Evolutionary conservation across 2,113 vertebrate genomes (phyloP).

Genomic region (Hippopotamus amphibius): DNA sequence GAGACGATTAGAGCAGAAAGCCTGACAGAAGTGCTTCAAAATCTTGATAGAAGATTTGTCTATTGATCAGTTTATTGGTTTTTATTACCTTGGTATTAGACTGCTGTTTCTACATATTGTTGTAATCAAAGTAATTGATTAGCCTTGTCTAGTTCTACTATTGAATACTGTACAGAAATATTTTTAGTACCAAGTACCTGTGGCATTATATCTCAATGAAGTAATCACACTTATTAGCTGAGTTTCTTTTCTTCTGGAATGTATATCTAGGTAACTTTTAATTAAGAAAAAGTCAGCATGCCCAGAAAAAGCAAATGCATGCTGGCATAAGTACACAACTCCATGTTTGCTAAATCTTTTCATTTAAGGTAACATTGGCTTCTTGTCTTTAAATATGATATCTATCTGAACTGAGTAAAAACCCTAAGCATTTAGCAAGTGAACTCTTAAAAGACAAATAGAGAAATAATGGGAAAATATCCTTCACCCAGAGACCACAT

Average conservation of each 20-base stretch:
- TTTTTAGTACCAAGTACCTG: neutral
- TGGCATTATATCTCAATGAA: neutral
- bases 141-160: neutral
- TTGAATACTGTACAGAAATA: slow-evolving; percentile 6
- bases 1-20: slow-evolving; percentile 82
- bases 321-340: neutral
- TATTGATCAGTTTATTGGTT: slow-evolving; percentile 82
- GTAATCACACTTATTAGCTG: slow-evolving; percentile 8
- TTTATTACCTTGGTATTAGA: slow-evolving; percentile 73
- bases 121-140: slow-evolving; percentile 43
- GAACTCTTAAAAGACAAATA: neutral
- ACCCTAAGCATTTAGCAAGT: neutral
- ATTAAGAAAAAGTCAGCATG: neutral
- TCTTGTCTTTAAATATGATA: neutral
- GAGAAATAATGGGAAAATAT: neutral
- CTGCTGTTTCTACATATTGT: neutral
- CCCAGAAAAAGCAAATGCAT: neutral
- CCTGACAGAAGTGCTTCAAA: slow-evolving; percentile 78
- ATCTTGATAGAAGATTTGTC: slow-evolving; percentile 57
- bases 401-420: neutral
- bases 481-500: neutral
- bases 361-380: neutral
- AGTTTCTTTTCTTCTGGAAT: neutral
- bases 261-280: neutral
- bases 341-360: neutral